These are phyloP conservation scores for Colossoma macropomum DNA, from an alignment of 2,113 vertebrate species.

Conservation along the genomic window DNA sequence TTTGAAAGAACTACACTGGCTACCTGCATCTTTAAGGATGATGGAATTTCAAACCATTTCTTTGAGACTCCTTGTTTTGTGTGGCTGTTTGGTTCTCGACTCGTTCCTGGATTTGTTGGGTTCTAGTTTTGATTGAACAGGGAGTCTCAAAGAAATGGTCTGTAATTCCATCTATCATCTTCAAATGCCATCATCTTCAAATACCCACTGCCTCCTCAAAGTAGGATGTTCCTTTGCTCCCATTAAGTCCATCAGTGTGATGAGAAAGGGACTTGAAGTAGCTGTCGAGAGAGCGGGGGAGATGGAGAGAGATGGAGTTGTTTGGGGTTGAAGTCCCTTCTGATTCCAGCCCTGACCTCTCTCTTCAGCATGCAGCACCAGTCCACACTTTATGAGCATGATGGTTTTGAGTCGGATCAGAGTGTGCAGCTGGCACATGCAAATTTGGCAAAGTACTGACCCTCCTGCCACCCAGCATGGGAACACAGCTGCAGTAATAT, in stretches of 20 bases:
- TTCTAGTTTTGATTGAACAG: background rate
- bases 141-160: no score
- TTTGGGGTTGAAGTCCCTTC: background rate
- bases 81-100: no score
- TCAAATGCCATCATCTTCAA: background rate
- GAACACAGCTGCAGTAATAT: slow-evolving; percentile 36
- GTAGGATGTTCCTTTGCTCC: slow-evolving; percentile 12
- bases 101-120: background rate
- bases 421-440: slow-evolving; percentile 42
- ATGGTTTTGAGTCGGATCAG: background rate
- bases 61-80: no score
- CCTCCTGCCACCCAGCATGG: slow-evolving; percentile 44
- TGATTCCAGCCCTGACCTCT: slow-evolving; percentile 8
- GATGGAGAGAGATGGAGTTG: background rate
- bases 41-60: no score
- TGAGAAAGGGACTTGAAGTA: slow-evolving; percentile 1
- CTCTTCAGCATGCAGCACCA: background rate
- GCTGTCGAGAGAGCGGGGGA: background rate
- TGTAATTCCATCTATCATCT: no score
- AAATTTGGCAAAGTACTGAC: slow-evolving; percentile 45
- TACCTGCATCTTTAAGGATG: no score
- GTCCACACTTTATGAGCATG: slow-evolving; percentile 20
- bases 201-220: slow-evolving; percentile 2
- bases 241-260: slow-evolving; percentile 33
- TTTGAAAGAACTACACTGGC: no score